Base-by-base conservation (phyloP, 2,888 invertebrate species). In the Drosophila nigritarsus region DNA sequence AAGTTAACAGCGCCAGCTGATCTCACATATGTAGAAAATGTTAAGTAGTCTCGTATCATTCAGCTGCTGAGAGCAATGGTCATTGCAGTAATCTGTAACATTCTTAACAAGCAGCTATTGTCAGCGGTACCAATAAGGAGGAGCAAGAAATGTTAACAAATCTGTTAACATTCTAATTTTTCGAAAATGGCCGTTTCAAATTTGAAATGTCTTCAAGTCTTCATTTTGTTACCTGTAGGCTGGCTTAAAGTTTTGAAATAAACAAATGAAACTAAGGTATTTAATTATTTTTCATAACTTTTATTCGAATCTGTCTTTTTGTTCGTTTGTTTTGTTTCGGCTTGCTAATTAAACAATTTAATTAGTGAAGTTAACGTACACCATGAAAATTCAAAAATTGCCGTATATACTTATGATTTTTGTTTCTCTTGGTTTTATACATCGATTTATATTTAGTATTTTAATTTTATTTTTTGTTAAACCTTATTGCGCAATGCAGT, bases 301-400 rank as follows among this genome's bases (percentile, higher is more conserved):
- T 78, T 78, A 78, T 78, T 78, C 45, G 51, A 74, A 70, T 78
- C 34, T 78, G 77, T 78, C 74, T 78, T 77, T 76, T 77, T 58
- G 53, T 67, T 67, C 58, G 30, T 75, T 68, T 71, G 40, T 59
- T 64, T 67, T 58, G 55, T 59, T 80, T 74, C 42, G 54, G 65
- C 73, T 73, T 80, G 75, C 79, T 82, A 71, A 79, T 83, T 82
- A 75, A 84, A 83, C 84, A 80, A 70, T 72, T 80, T 77, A 83
- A 81, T 85, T 72, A 81, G 81, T 87, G 71, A 87, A 85, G 77
- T 73, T 77, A 80, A 77, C 75, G 67, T 82, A 83, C 74, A 73
- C 69, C 70, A 75, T 74, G 68, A 71, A 79, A 73, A 60, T 73
- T 78, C 69, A 68, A 71, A 73, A 78, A 55, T 74, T 80, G 34